phyloP scores from a whole-genome alignment of 2,888 invertebrate genomes.

The Epistrophella euchroma region DNA sequence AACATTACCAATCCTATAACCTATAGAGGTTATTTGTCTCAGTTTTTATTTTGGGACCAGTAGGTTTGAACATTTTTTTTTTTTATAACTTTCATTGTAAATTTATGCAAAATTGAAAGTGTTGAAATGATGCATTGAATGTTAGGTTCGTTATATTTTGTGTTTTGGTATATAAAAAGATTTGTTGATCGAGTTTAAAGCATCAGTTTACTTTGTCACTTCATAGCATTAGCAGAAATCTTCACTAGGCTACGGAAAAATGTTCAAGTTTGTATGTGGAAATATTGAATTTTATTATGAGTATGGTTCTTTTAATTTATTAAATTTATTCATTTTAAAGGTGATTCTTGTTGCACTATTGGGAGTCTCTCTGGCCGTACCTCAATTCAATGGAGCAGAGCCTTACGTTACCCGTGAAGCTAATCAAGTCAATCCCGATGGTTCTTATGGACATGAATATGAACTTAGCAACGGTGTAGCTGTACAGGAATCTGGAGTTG shows the following conservation, averaged over 20 bases:
- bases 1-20: not conserved
- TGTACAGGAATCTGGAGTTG: slow-evolving; percentile 85
- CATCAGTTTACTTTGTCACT: slow-evolving; percentile 15
- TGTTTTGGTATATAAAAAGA: slow-evolving; percentile 23
- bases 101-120: slow-evolving; percentile 54
- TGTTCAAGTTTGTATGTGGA: slow-evolving; percentile 61
- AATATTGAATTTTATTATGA: no score
- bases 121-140: slow-evolving; percentile 45
- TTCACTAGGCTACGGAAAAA: slow-evolving; percentile 8
- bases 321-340: slow-evolving; percentile 54
- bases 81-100: slow-evolving; percentile 20
- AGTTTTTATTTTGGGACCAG: slow-evolving; percentile 18
- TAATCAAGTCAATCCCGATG: slow-evolving; percentile 80
- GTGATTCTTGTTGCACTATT: slow-evolving; percentile 74
- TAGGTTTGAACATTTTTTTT: slow-evolving; percentile 11
- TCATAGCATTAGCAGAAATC: not conserved
- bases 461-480: slow-evolving; percentile 87
- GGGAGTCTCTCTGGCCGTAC: slow-evolving; percentile 69
- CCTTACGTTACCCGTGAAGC: slow-evolving; percentile 39
- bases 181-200: slow-evolving; percentile 19
- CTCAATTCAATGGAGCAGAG: slow-evolving; percentile 16
- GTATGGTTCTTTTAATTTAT: not conserved
- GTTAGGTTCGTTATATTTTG: not conserved
- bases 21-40: slow-evolving; percentile 3
- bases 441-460: slow-evolving; percentile 83